Base-by-base conservation (phyloP, 2,113 vertebrate genomes). In the Sisor rabdophorus region DNA sequence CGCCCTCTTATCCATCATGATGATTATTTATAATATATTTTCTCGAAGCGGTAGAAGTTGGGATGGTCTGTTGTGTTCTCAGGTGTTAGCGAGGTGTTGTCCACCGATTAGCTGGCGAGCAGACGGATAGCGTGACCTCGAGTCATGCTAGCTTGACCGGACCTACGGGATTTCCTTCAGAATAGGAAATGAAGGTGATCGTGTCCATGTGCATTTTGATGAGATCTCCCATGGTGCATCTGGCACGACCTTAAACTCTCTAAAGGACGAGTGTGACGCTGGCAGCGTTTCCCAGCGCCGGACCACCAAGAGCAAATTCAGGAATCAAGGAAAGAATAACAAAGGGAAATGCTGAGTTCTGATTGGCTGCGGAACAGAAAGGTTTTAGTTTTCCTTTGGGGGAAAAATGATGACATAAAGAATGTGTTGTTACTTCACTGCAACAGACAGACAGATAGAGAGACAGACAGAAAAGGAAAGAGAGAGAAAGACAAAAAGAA, bases 131-230 rank as follows among this genome's bases (percentile, higher is more conserved):
- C 17, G 24, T 60, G 55, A 36, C 71, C 71, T 73, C 71, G 56
- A 73, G 56, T 47, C 2, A 4, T n/a, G 50, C 30, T n/a, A 64
- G 40, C 71, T 55, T 75, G 79, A 40, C 74, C 72, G 71, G 78
- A 78, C 22, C 16, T 3, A 55, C 32, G 53, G 54, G 63, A 59
- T 81, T 68, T 24, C 75, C 79, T 77, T 80, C 59, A 26, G 86
- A 83, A 85, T 84, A 79, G 76, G 74, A 81, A 86, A 86, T 84
- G 80, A 86, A 84, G 84, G 84, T 77, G 75, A 84, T 80, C 59
- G 74, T 69, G 32, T 71, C 44, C 52, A 70, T 70, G 70, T 79
- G 81, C 84, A 85, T 85, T 82, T 80, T 81, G 83, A 84, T 87
- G 84, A 87, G 83, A 58, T 60, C 67, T 85, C 86, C 84, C 77